A percentile compares a stretch with the other conserved stretches of the same genome.
Evolutionary conservation across 2,113 vertebrate species (phyloP).

Genomic region (Rhodinocichla rosea): DNA sequence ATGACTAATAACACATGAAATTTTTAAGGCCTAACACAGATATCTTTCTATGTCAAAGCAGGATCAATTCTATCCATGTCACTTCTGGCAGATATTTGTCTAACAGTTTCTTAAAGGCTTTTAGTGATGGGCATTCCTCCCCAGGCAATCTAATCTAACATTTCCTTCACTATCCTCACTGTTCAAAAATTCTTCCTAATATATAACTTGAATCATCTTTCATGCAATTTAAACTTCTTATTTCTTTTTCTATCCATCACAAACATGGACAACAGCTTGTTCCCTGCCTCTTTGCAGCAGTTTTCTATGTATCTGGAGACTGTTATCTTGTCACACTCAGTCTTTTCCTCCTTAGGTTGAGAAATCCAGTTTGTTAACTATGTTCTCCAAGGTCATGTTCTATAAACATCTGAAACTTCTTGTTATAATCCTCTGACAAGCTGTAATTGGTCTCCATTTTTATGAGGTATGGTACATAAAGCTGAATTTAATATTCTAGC

Average conservation of each 20-base stretch:
- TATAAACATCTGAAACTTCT: constrained; percentile 33
- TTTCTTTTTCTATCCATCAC: constrained; percentile 9
- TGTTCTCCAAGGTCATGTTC: constrained; percentile 3
- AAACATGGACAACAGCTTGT: neutral
- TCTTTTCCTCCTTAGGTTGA: neutral
- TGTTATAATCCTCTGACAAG: neutral
- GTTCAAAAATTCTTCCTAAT: constrained; percentile 3
- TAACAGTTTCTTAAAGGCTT: constrained; percentile 31
- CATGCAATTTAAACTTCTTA: neutral
- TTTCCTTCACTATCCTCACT: neutral
- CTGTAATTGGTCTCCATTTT: constrained; percentile 13
- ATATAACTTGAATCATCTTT: neutral
- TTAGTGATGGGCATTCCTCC: neutral
- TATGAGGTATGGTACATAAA: neutral
- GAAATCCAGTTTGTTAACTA: neutral
- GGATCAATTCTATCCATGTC: neutral
- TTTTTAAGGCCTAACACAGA: neutral
- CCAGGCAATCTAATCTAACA: neutral
- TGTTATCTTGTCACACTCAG: constrained; percentile 38
- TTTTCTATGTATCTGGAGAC: neutral
- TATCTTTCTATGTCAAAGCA: constrained; percentile 18
- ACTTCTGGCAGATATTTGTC: constrained; percentile 31
- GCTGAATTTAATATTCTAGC: neutral
- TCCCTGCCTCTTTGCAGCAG: neutral
- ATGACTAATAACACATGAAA: neutral